These are phyloP conservation scores for Tachysurus fulvidraco DNA, from an alignment of 2,113 vertebrate species.

Conservation along the genomic window DNA sequence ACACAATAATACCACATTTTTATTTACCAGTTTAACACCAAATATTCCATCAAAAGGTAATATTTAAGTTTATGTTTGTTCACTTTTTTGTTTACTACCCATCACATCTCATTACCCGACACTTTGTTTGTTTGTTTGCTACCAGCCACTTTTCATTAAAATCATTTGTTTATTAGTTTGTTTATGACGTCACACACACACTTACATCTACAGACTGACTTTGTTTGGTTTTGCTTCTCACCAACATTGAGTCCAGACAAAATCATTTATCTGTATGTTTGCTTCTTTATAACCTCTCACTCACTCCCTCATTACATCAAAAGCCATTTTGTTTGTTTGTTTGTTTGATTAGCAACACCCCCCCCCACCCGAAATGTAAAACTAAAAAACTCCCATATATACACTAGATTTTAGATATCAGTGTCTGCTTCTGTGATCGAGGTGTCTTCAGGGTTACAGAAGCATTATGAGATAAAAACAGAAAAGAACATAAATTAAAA, in stretches of 20 bases:
- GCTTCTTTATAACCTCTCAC: neutral
- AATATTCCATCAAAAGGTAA: too few relatives aligned
- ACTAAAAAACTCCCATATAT: too few relatives aligned
- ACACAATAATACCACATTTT: neutral
- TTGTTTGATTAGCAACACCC: neutral
- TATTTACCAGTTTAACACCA: too few relatives aligned
- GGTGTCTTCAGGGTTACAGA: too few relatives aligned
- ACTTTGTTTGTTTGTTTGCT: neutral
- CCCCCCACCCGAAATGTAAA: neutral
- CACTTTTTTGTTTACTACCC: neutral
- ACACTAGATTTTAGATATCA: too few relatives aligned
- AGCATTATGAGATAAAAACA: neutral
- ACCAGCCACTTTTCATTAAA: neutral
- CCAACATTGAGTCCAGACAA: neutral
- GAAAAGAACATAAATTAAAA: too few relatives aligned
- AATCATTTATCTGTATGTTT: neutral
- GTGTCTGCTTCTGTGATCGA: too few relatives aligned
- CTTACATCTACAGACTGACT: too few relatives aligned
- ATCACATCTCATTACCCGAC: neutral
- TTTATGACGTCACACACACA: neutral
- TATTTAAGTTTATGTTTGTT: too few relatives aligned
- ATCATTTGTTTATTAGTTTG: neutral
- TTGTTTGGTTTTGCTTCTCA: neutral
- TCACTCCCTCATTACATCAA: neutral
- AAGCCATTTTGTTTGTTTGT: neutral